A percentile compares a stretch with the other conserved stretches of the same genome.
phyloP scores from a whole-genome alignment of 2,113 vertebrate genomes.

The Elephantulus edwardii region DNA sequence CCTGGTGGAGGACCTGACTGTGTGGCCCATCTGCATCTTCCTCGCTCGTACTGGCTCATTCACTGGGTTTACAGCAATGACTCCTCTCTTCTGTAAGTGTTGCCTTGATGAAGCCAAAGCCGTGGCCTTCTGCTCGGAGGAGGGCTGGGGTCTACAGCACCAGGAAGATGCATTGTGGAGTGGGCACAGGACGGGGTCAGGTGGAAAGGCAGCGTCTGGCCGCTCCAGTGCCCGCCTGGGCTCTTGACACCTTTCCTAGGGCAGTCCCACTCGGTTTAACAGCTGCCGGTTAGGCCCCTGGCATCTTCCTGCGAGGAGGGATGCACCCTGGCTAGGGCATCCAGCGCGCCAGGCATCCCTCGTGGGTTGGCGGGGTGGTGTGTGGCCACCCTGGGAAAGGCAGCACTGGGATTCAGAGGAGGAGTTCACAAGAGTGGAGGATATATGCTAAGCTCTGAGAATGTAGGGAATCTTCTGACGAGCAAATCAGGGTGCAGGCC shows the following conservation, averaged over 20 bases:
- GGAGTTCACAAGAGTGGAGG: neutral
- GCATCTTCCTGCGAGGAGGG: too few relatives aligned
- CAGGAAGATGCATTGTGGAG: too few relatives aligned
- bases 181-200: neutral
- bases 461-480: neutral
- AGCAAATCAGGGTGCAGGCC: neutral
- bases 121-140: neutral
- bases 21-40: neutral
- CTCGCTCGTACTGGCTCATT: neutral
- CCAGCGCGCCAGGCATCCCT: too few relatives aligned
- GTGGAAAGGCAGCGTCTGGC: neutral
- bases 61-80: neutral
- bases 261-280: neutral
- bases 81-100: too few relatives aligned
- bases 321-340: too few relatives aligned
- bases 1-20: neutral
- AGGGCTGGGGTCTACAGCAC: neutral
- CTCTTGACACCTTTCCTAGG: too few relatives aligned
- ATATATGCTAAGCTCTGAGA: neutral
- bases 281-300: neutral
- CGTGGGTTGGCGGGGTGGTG: too few relatives aligned
- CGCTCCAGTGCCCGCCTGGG: neutral
- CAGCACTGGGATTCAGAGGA: too few relatives aligned
- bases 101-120: neutral
- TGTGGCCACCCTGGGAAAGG: too few relatives aligned